Percentiles rank a stretch among this genome's conserved stretches.
Conservation (phyloP, 2,113 vertebrate species). For the Nothocercus nigrocapillus region DNA sequence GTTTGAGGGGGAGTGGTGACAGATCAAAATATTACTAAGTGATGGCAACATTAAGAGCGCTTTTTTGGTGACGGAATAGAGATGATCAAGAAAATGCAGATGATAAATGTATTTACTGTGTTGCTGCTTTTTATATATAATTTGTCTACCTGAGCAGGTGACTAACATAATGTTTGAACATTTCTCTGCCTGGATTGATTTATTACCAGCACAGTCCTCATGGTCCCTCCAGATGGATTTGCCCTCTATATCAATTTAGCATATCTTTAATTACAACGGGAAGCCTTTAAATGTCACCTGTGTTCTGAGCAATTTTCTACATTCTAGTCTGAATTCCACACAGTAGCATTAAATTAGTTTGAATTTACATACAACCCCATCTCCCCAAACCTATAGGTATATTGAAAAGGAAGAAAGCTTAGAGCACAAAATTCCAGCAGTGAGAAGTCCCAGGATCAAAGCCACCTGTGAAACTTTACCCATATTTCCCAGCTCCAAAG, state of each 20-base stretch:
- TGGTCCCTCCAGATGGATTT: constrained; percentile 48
- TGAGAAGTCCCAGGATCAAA: constrained; percentile 7
- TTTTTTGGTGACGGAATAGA: background rate
- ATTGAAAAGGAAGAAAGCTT: background rate
- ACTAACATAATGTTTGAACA: background rate
- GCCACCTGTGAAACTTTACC: background rate
- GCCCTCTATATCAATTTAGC: background rate
- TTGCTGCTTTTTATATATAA: background rate
- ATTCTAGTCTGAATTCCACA: constrained; percentile 13
- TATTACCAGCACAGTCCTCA: background rate
- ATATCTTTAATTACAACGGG: constrained; percentile 36
- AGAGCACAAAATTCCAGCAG: constrained; percentile 6
- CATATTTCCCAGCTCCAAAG: background rate
- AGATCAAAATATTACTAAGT: background rate
- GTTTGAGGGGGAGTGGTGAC: background rate
- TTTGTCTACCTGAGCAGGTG: background rate
- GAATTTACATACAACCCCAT: constrained; percentile 36
- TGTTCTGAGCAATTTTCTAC: background rate
- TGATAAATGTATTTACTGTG: background rate
- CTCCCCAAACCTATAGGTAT: background rate
- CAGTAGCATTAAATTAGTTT: constrained; percentile 22
- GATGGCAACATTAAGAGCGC: background rate
- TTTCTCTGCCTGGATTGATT: background rate
- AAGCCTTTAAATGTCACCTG: constrained; percentile 24
- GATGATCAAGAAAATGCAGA: background rate